Evolutionary conservation across 2,888 invertebrate genomes (phyloP), one percentile per base, ranked within the genome.

Genomic region (Rhagium mordax): DNA sequence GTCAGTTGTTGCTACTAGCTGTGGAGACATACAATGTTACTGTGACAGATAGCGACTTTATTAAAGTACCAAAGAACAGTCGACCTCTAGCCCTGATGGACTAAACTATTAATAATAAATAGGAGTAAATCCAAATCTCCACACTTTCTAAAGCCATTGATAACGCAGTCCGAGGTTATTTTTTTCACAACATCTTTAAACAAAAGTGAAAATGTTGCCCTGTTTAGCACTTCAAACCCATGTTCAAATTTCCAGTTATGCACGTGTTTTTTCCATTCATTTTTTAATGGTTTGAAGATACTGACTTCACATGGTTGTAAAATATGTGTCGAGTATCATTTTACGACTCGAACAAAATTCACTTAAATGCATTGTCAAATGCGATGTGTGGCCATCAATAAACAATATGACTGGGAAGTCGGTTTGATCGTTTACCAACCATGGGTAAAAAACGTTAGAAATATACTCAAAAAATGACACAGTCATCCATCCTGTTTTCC

Each of bases 301-400:
- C 51, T 16, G 1, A 77, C 73, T 57, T 78, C 78, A 4, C 27
- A 51, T 10, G 78, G 78, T 66, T 78, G 74, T 24, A 76, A 20
- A 15, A 76, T 59, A 64, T 76, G 75, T 6, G 77, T 77, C 5
- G 74, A 55, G 53, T 15, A 74, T 59, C 6, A 77, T 74, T 61
- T 72, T 21, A 16, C 70, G 47, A 33, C 62, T 16, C 20, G 8
- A 16, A 33, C 71, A 76, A 27, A 77, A 77, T 5, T 72, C 33
- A 60, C 75, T 76, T 8, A 76, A n/a, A 0, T 71, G 70, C 27
- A 72, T 24, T 6, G 74, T 76, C 16, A 70, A 29, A 48, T 76
- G 74, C 2, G 75, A 74, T 0, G 41, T 66, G 41, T 76, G 72
- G 0, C 72, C 74, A 60, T 70, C 70, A 4, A 74, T 6, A 60